Evolutionary conservation across 2,113 vertebrate genomes (phyloP), one percentile per base, ranked within the genome.

Genomic region (Plecotus auritus): DNA sequence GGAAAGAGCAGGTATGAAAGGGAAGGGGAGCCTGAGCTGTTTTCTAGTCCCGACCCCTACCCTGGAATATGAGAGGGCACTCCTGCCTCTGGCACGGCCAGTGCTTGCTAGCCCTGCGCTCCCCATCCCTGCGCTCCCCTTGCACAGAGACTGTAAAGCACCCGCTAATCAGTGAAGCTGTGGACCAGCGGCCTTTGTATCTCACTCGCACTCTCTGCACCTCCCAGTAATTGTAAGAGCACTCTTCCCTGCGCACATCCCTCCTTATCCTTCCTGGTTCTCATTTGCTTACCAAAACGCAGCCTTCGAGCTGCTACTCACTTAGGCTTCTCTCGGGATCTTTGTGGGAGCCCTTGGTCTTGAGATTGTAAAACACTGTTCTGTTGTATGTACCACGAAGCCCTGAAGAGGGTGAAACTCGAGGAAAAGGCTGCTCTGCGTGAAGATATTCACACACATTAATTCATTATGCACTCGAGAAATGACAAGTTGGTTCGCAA

Each of bases 381-480:
- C 87, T 56, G 54, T 47, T 72, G 93, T 59, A 64, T 49, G 70
- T 13, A 78, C 76, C 47, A 42, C 0, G 14, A 81, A 90, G 88
- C 40, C 7, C 59, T 47, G 90, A 77, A 93, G 95, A 94, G 93
- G 89, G 84, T 2, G 69, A 84, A 91, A 47, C 81, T 78, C 1
- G 7, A 78, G 73, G 49, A 69, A 35, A 82, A 95, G 90, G 26
- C 74, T 67, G 61, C n/a, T 86, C 88, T n/a, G 42, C 93, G 54
- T 85, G 85, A 88, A 88, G 96, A 95, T 74, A 85, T 78, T 40
- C 26, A 94, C 11, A 81, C 26, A 80, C 85, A 74, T 95, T 96
- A 96, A 92, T 96, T 91, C 91, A 88, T 92, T 95, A 96, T 37
- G 86, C 92, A 97, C 97, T 95, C 45, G 92, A 94, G 54, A 94